Conservation (phyloP, 2,888 invertebrate genomes). For the Taphrorychus bicolor region DNA sequence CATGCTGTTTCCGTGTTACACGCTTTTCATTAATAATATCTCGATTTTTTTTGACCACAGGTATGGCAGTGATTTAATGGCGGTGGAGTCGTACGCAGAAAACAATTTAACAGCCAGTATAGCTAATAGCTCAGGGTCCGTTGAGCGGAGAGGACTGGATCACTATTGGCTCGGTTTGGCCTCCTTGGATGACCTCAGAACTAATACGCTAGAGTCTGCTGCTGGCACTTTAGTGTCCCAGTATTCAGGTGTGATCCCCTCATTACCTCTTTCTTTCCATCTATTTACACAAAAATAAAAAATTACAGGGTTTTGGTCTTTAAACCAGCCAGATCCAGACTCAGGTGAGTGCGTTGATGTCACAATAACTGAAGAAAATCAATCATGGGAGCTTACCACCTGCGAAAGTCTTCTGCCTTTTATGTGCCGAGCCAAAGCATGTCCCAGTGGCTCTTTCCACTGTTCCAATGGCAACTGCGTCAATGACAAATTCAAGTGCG, state of each 20-base stretch:
- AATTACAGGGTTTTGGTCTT: slow-evolving; percentile 82
- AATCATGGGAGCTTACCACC: slow-evolving; percentile 93
- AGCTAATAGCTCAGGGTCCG: slow-evolving; percentile 69
- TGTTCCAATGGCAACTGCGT: slow-evolving; percentile 93
- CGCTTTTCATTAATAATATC: too few species aligned
- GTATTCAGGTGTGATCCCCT: slow-evolving; percentile 73
- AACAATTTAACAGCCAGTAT: slow-evolving; percentile 89
- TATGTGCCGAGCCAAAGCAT: slow-evolving; percentile 90
- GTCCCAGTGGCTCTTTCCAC: slow-evolving; percentile 89
- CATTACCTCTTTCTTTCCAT: not conserved
- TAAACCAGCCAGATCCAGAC: slow-evolving; percentile 85
- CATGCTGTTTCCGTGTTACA: slow-evolving; percentile 1
- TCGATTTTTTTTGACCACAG: slow-evolving; percentile 66
- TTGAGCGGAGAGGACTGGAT: slow-evolving; percentile 70
- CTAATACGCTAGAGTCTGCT: slow-evolving; percentile 94
- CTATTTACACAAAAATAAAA: not conserved
- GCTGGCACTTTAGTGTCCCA: slow-evolving; percentile 89
- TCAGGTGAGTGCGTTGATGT: slow-evolving; percentile 93
- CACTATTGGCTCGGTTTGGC: slow-evolving; percentile 92
- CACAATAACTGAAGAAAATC: slow-evolving; percentile 70
- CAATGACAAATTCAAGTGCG: slow-evolving; percentile 89
- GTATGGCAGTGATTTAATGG: slow-evolving; percentile 94
- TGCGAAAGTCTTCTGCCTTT: slow-evolving; percentile 95
- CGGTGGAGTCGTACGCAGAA: slow-evolving; percentile 88
- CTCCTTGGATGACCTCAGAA: slow-evolving; percentile 88